These are phyloP conservation scores for Parascotia fuliginaria DNA, from an alignment of 2,888 invertebrate genomes.

Conservation along the genomic window DNA sequence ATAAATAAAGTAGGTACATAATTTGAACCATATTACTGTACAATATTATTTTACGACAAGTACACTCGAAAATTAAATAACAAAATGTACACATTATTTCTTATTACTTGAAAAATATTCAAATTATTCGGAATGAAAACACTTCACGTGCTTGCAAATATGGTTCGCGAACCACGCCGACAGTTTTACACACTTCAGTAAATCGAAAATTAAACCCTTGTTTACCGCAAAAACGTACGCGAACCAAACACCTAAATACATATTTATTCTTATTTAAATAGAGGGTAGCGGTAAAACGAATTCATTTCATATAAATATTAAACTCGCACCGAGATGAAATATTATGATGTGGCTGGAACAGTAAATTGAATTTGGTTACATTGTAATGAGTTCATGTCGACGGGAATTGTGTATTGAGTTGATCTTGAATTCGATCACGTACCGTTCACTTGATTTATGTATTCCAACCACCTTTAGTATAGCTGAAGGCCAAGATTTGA, in stretches of 20 bases:
- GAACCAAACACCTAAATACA: constrained; percentile 48
- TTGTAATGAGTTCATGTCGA: constrained; percentile 80
- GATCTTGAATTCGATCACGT: constrained; percentile 83
- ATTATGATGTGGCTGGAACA: constrained; percentile 73
- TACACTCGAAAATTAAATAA: constrained; percentile 5
- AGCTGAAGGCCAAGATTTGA: constrained; percentile 72
- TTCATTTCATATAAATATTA: constrained; percentile 61
- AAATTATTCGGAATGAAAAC: constrained; percentile 15
- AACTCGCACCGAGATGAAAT: constrained; percentile 69
- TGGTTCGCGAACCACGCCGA: constrained; percentile 12
- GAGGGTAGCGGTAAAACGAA: constrained; percentile 52
- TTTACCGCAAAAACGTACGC: constrained; percentile 45
- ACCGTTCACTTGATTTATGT: constrained; percentile 78
- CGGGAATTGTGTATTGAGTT: constrained; percentile 72
- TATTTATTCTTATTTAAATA: constrained; percentile 61
- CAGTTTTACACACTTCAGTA: constrained; percentile 39
- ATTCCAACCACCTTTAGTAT: constrained; percentile 75
- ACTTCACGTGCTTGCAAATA: constrained; percentile 19
- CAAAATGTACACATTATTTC: constrained; percentile 3
- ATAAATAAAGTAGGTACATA: neutral
- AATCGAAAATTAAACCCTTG: constrained; percentile 54
- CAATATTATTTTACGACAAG: neutral
- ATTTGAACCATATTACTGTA: neutral
- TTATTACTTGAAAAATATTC: constrained; percentile 5
- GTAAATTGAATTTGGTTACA: constrained; percentile 83